These are phyloP conservation scores for Morus bassanus DNA, from an alignment of 2,797 vertebrate genomes.

Conservation along the genomic window DNA sequence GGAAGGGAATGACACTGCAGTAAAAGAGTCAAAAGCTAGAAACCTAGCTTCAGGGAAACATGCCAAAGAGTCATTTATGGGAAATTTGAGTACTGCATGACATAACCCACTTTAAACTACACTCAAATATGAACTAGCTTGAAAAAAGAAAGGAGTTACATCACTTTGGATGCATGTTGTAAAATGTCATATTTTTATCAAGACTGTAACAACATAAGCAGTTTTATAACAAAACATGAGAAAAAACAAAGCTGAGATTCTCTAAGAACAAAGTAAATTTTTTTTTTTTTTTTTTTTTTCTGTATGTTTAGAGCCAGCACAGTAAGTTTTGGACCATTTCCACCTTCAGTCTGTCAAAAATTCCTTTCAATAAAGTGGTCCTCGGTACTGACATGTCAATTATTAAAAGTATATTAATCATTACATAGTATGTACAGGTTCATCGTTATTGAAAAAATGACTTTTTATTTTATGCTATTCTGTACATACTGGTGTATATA, in stretches of 20 bases:
- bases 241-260: not conserved
- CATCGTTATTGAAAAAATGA: not conserved
- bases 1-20: not conserved
- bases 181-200: not conserved
- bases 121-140: not conserved
- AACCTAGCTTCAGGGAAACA: not conserved
- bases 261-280: not conserved
- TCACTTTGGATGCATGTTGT: not conserved
- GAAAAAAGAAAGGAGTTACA: not conserved
- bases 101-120: not conserved
- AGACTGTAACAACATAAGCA: not conserved
- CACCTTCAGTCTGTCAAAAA: not conserved
- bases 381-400: not conserved
- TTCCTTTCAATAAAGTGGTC: not conserved
- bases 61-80: not conserved
- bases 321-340: not conserved
- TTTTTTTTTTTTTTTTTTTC: not conserved
- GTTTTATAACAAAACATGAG: not conserved
- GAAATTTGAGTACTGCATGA: not conserved
- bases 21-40: not conserved
- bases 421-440: not conserved
- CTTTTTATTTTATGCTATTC: not conserved
- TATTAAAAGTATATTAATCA: not conserved
- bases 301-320: not conserved
- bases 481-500: not conserved